Evolutionary conservation across 2,888 invertebrate species (phyloP).

Genomic region (Drosophila melanosoma): DNA sequence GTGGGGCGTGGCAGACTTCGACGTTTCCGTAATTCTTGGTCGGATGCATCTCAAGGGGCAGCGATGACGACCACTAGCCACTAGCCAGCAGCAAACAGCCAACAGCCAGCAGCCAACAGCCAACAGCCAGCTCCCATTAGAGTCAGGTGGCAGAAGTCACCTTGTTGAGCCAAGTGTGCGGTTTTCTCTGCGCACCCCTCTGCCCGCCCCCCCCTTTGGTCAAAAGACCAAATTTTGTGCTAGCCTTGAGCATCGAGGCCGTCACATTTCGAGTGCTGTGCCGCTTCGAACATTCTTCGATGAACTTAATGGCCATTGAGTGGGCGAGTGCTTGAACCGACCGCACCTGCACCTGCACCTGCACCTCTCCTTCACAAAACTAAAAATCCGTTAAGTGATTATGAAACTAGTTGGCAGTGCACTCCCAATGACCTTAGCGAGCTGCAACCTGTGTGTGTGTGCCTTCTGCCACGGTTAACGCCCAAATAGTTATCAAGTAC

Average conservation of each 20-base stretch:
- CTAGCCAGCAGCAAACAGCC: constrained; percentile 1
- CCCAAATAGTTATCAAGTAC: constrained; percentile 66
- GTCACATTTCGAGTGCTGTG: constrained; percentile 54
- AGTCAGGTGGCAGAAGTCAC: constrained; percentile 59
- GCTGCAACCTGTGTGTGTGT: constrained; percentile 2
- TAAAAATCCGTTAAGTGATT: constrained; percentile 65
- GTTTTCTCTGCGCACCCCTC: constrained; percentile 39
- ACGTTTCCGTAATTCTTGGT: constrained; percentile 68
- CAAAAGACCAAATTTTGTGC: constrained; percentile 55
- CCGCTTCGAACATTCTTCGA: constrained; percentile 73
- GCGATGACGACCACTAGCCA: constrained; percentile 4
- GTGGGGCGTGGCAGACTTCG: constrained; percentile 34
- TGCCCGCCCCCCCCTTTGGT: constrained; percentile 11
- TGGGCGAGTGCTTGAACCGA: constrained; percentile 28
- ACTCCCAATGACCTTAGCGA: constrained; percentile 57
- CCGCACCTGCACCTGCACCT: constrained; percentile 2
- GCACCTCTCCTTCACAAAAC: constrained; percentile 36
- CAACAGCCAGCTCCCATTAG: constrained; percentile 40
- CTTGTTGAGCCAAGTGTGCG: constrained; percentile 75
- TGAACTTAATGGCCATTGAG: constrained; percentile 78
- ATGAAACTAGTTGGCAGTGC: constrained; percentile 74
- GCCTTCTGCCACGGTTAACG: constrained; percentile 65
- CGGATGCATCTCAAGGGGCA: constrained; percentile 64
- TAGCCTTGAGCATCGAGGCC: constrained; percentile 24
- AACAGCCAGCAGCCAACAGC: not conserved